Evolutionary conservation across 2,113 vertebrate genomes (phyloP).

Genomic region (Microcebus lehilahytsara): DNA sequence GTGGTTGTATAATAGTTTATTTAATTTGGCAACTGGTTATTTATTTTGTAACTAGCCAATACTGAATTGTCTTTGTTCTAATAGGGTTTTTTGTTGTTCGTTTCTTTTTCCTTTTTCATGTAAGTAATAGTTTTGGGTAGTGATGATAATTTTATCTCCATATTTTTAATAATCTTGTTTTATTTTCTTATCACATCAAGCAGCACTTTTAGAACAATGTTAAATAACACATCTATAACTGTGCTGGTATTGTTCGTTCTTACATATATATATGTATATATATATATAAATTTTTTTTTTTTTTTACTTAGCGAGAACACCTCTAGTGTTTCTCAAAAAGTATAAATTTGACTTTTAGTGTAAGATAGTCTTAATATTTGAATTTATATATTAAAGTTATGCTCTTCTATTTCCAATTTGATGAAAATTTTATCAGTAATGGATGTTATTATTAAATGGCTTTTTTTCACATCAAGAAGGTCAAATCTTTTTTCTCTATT

Average conservation of each 20-base stretch:
- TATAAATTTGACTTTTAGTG: background rate
- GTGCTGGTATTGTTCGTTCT: background rate
- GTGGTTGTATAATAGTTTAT: too few relatives aligned
- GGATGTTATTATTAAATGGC: background rate
- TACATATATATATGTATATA: background rate
- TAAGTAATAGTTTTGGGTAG: background rate
- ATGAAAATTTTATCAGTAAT: background rate
- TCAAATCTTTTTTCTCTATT: conserved; percentile 10
- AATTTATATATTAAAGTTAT: background rate
- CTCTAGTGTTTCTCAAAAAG: background rate
- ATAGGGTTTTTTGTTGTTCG: background rate
- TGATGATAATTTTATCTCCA: background rate
- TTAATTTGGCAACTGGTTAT: background rate
- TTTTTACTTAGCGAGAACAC: background rate
- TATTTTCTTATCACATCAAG: background rate
- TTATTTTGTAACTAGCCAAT: background rate
- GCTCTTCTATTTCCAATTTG: conserved; percentile 2
- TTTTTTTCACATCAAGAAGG: background rate
- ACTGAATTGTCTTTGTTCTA: too few relatives aligned
- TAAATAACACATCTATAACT: background rate
- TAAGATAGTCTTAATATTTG: conserved; percentile 35
- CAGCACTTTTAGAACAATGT: background rate
- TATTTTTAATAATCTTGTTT: conserved; percentile 10
- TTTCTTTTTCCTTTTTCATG: background rate
- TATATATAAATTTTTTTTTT: background rate